These are phyloP conservation scores for Platerodrilus igneus DNA, from an alignment of 2,888 invertebrate genomes.

Conservation along the genomic window DNA sequence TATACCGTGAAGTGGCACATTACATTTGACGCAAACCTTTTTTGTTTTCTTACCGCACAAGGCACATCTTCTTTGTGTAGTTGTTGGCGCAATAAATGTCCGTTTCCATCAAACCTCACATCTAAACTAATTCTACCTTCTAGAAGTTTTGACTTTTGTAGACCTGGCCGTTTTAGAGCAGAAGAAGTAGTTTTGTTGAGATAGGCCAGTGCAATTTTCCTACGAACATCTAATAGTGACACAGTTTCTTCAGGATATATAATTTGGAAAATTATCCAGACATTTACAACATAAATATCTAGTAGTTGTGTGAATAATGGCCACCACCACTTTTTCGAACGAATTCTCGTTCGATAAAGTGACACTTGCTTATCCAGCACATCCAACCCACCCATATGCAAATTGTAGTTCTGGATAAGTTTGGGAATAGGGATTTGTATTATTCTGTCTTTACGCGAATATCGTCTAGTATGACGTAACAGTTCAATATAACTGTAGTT, in stretches of 20 bases:
- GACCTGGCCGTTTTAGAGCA: slow-evolving; percentile 8
- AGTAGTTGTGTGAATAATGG: slow-evolving; percentile 12
- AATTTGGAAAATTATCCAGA: slow-evolving; percentile 9
- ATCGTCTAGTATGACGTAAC: slow-evolving; percentile 10
- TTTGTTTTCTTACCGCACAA: too few relatives aligned
- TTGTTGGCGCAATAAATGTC: too few relatives aligned
- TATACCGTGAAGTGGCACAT: too few relatives aligned
- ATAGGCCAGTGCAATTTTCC: slow-evolving; percentile 5
- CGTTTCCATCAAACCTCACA: too few relatives aligned
- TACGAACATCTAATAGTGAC: slow-evolving; percentile 4
- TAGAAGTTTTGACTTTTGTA: slow-evolving; percentile 8
- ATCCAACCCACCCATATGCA: slow-evolving; percentile 16
- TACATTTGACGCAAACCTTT: too few relatives aligned
- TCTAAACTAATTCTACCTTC: not conserved
- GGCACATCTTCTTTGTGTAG: too few relatives aligned
- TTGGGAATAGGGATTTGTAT: too few relatives aligned
- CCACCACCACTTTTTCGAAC: slow-evolving; percentile 18
- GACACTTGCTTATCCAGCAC: slow-evolving; percentile 18
- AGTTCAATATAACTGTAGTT: slow-evolving; percentile 15
- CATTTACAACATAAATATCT: slow-evolving; percentile 4
- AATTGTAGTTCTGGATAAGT: too few relatives aligned
- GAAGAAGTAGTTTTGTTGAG: slow-evolving; percentile 6
- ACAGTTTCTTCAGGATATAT: slow-evolving; percentile 4
- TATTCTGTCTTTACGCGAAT: too few relatives aligned
- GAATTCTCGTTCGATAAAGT: slow-evolving; percentile 11